These are phyloP conservation scores for Triplophysa tibetana DNA, from an alignment of 2,113 vertebrate species.

Conservation along the genomic window DNA sequence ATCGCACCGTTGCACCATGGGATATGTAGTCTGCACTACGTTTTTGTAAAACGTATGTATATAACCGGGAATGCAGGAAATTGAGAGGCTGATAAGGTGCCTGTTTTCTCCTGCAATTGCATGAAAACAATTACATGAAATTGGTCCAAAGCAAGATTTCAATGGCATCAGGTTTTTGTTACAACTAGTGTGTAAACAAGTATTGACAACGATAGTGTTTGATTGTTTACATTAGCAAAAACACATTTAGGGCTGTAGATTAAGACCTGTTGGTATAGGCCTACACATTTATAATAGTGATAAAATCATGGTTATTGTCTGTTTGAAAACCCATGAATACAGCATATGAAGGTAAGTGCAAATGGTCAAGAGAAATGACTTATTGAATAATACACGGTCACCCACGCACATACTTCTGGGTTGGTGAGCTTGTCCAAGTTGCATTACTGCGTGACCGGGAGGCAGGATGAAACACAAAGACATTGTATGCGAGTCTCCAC, in stretches of 20 bases:
- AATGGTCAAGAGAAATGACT: neutral
- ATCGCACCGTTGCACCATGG: neutral
- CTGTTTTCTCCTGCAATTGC: no score
- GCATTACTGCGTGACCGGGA: conserved; percentile 47
- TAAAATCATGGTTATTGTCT: no score
- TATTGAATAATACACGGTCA: conserved; percentile 19
- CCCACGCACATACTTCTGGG: conserved; percentile 6
- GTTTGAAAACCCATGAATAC: neutral
- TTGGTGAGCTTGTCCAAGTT: conserved; percentile 28
- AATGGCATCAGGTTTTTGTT: no score
- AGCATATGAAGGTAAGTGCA: neutral
- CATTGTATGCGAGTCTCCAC: conserved; percentile 40
- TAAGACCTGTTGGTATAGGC: no score
- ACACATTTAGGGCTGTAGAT: no score
- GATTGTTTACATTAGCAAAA: no score
- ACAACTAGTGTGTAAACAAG: no score
- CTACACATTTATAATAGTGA: no score
- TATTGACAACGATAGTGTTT: no score
- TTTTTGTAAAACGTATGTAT: neutral
- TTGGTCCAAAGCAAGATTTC: no score
- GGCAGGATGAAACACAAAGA: conserved; percentile 48
- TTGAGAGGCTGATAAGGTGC: no score
- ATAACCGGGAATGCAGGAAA: neutral
- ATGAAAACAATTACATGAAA: no score
- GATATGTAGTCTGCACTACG: conserved; percentile 8